Percentiles rank a stretch among this genome's conserved stretches.
Conservation (phyloP, 2,888 invertebrate species). For the Eupithecia subfuscata region DNA sequence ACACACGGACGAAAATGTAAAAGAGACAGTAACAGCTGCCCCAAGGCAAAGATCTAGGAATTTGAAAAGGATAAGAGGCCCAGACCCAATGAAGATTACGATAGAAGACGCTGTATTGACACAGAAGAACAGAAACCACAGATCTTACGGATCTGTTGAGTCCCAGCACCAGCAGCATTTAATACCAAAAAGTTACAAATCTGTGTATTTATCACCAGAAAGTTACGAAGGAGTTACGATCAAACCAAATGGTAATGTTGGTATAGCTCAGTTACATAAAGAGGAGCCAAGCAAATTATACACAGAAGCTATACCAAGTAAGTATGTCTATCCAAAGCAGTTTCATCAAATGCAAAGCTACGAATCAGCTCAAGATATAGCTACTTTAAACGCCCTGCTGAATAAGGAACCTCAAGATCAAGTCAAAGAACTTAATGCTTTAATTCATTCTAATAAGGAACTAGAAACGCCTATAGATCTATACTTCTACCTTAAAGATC, state of each 20-base stretch:
- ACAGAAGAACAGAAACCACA: conserved; percentile 71
- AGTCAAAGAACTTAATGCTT: conserved; percentile 75
- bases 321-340: conserved; percentile 67
- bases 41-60: conserved; percentile 40
- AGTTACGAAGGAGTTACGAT: conserved; percentile 73
- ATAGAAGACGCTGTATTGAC: conserved; percentile 57
- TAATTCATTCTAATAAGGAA: conserved; percentile 62
- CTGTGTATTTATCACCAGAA: conserved; percentile 60
- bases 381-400: conserved; percentile 74
- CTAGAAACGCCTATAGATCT: conserved; percentile 68
- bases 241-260: conserved; percentile 71
- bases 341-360: conserved; percentile 66
- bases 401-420: conserved; percentile 79
- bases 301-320: conserved; percentile 64
- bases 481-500: conserved; percentile 69
- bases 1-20: conserved; percentile 23
- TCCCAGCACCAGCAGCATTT: conserved; percentile 62
- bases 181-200: conserved; percentile 58
- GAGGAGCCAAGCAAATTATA: conserved; percentile 56
- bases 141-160: conserved; percentile 70
- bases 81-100: conserved; percentile 58
- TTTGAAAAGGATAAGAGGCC: conserved; percentile 44
- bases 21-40: conserved; percentile 12
- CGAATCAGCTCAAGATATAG: conserved; percentile 69
- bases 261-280: conserved; percentile 52